Evolutionary conservation across 1,140 invertebrate genomes (phyloP).

Genomic region (Fopius arisanus): DNA sequence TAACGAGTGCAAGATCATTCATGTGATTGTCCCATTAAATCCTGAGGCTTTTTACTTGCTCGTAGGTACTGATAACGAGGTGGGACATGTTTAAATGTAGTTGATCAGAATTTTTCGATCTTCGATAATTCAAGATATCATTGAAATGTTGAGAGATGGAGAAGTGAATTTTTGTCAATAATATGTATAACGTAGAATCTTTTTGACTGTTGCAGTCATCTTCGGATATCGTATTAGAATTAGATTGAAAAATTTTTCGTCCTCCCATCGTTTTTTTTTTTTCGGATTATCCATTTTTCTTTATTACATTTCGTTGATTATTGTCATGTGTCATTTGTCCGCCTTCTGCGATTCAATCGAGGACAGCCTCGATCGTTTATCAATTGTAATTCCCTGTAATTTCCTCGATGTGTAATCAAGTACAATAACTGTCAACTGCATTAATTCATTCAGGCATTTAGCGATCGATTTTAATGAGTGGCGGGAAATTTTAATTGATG

Average conservation of each 20-base stretch:
- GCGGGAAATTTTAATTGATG: not conserved
- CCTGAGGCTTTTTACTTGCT: conserved; percentile 5
- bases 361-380: not conserved
- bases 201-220: not conserved
- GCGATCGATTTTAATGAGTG: not conserved
- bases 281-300: not conserved
- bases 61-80: conserved; percentile 17
- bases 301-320: not conserved
- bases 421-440: conserved; percentile 17
- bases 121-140: conserved; percentile 22
- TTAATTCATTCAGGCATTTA: not conserved
- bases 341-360: conserved; percentile 32
- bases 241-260: not conserved
- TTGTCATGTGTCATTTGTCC: not conserved
- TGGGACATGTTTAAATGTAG: conserved; percentile 19
- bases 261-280: not conserved
- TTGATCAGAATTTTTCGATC: conserved; percentile 25
- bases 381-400: not conserved
- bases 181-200: conserved; percentile 19
- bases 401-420: not conserved
- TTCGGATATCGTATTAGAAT: conserved; percentile 4
- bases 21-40: conserved; percentile 20
- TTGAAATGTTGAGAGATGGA: conserved; percentile 11
- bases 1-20: not conserved
- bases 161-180: conserved; percentile 34